These are phyloP conservation scores for Ectemnius lituratus DNA, from an alignment of 2,888 invertebrate species.

Conservation along the genomic window DNA sequence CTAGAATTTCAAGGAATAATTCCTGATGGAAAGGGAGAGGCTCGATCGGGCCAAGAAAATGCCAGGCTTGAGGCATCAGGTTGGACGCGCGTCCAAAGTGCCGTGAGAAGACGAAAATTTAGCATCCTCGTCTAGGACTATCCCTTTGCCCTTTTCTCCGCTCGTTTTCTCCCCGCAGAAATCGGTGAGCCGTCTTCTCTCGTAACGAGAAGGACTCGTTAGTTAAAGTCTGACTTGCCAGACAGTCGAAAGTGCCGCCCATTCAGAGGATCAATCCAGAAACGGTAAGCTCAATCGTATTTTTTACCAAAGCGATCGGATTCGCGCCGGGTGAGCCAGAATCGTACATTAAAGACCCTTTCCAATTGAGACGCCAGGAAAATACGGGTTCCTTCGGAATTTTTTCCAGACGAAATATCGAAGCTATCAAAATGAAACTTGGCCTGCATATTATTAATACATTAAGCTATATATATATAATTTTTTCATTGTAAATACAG, in stretches of 20 bases:
- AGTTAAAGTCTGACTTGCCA: constrained; percentile 12
- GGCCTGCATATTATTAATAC: too few relatives aligned
- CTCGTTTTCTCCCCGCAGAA: constrained; percentile 36
- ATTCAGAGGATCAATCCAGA: too few relatives aligned
- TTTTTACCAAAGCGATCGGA: constrained; percentile 36
- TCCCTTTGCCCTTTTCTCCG: constrained; percentile 18
- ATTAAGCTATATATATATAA: too few relatives aligned
- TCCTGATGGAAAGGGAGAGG: constrained; percentile 40
- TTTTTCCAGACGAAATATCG: too few relatives aligned
- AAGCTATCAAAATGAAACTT: too few relatives aligned
- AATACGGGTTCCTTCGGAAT: too few relatives aligned
- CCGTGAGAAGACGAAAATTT: too few relatives aligned
- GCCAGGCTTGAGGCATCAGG: constrained; percentile 11
- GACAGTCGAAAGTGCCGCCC: constrained; percentile 17
- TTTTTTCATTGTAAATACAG: too few relatives aligned
- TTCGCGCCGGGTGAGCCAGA: constrained; percentile 30
- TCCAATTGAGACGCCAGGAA: too few relatives aligned
- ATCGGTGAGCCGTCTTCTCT: constrained; percentile 43
- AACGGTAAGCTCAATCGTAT: too few relatives aligned
- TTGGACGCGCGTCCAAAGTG: constrained; percentile 1
- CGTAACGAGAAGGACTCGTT: constrained; percentile 46
- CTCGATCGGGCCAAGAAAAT: constrained; percentile 51
- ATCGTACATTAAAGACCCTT: too few relatives aligned
- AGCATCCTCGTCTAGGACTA: too few relatives aligned
- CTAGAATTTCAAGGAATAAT: constrained; percentile 40